Evolutionary conservation across 2,888 invertebrate species (phyloP).

Genomic region (Platycheirus albimanus): DNA sequence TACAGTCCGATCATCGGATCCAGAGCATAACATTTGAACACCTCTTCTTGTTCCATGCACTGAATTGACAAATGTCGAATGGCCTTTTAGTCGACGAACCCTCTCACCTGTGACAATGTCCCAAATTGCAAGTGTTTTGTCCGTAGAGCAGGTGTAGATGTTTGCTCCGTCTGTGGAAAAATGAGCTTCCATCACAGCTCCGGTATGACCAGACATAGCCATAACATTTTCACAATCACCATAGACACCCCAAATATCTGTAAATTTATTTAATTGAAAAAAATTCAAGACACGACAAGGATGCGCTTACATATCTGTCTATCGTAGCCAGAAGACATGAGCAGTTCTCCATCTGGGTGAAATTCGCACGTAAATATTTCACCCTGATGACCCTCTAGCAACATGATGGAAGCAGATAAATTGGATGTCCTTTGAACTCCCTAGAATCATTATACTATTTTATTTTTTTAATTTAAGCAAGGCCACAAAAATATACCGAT

Average conservation of each 20-base stretch:
- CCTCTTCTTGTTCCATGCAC: constrained; percentile 90
- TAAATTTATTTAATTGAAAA: not conserved
- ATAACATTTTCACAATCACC: constrained; percentile 99
- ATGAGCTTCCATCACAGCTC: constrained; percentile 96
- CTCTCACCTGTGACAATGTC: constrained; percentile 94
- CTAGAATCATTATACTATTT: constrained; percentile 78
- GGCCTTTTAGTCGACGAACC: constrained; percentile 94
- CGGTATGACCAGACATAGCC: constrained; percentile 96
- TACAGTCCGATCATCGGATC: constrained; percentile 96
- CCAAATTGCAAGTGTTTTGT: constrained; percentile 97
- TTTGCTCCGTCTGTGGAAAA: constrained; percentile 93
- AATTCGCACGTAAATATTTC: constrained; percentile 97
- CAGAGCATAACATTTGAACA: constrained; percentile 94
- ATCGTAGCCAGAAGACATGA: constrained; percentile 98
- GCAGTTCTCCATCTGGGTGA: constrained; percentile 97
- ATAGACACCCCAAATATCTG: constrained; percentile 97
- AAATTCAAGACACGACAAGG: not conserved
- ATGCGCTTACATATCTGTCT: constrained; percentile 93
- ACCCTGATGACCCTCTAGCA: constrained; percentile 97
- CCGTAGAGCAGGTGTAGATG: constrained; percentile 95
- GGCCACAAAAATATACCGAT: constrained; percentile 83
- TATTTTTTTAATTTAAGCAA: not conserved
- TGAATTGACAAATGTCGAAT: constrained; percentile 89
- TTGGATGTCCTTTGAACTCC: constrained; percentile 92
- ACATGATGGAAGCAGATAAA: constrained; percentile 96